Conservation (phyloP, 2,797 vertebrate genomes). For the Lepilemur ruficaudatus region DNA sequence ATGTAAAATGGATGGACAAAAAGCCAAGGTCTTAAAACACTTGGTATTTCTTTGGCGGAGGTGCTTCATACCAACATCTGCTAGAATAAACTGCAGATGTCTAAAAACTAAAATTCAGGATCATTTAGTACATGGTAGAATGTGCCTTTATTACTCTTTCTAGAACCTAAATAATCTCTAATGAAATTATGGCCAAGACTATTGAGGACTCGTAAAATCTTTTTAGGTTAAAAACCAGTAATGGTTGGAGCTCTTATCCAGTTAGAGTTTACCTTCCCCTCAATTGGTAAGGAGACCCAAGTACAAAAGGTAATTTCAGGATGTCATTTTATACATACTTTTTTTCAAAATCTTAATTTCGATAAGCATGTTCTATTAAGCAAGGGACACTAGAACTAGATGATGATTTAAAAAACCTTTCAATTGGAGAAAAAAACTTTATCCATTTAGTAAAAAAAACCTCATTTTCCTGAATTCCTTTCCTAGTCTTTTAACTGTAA, state of each 20-base stretch:
- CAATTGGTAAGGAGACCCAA: background rate
- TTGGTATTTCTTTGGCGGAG: background rate
- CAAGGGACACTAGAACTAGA: background rate
- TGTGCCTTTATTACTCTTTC: background rate
- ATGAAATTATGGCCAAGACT: background rate
- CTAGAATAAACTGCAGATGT: background rate
- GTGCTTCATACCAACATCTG: background rate
- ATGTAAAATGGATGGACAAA: background rate
- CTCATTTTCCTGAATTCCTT: slow-evolving; percentile 13
- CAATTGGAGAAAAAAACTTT: background rate
- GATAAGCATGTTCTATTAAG: slow-evolving; percentile 34
- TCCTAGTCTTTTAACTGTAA: slow-evolving; percentile 27
- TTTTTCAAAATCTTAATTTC: slow-evolving; percentile 34
- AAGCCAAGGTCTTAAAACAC: background rate
- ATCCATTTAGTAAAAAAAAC: slow-evolving; percentile 25
- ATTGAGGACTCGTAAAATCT: background rate
- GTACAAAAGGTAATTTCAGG: background rate
- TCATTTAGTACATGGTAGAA: background rate
- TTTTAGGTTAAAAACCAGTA: background rate
- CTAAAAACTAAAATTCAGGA: slow-evolving; percentile 26
- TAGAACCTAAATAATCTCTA: background rate
- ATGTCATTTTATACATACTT: background rate
- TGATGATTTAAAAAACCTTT: background rate
- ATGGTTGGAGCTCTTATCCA: background rate
- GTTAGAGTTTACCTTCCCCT: background rate